phyloP scores from a whole-genome alignment of 2,113 vertebrate genomes.

The Ardeotis arabs region DNA sequence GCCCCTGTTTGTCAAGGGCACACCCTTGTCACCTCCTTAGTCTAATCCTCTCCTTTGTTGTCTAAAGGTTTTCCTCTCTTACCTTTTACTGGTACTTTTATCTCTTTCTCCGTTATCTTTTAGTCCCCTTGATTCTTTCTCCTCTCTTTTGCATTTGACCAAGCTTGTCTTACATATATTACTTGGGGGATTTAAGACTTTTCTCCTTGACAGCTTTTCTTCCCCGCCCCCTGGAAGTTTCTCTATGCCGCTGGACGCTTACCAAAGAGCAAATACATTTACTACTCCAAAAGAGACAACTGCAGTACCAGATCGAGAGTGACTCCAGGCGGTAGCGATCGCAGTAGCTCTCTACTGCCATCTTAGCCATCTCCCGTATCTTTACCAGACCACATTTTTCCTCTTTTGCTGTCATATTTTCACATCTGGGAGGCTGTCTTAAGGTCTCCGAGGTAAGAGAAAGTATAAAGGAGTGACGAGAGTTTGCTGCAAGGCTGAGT shows the following conservation, averaged over 20 bases:
- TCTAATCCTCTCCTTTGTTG: neutral
- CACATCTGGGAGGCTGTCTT: neutral
- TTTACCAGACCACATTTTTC: neutral
- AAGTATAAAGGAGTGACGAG: neutral
- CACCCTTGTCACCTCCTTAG: neutral
- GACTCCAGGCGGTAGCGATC: neutral
- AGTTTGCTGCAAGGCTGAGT: neutral
- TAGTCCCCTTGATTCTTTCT: neutral
- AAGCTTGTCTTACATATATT: neutral
- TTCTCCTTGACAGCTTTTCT: neutral
- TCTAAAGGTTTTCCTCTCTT: neutral
- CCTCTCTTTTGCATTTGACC: neutral
- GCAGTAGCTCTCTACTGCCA: neutral
- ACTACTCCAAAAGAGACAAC: neutral
- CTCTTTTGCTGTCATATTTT: neutral
- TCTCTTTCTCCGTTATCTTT: neutral
- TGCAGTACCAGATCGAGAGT: neutral
- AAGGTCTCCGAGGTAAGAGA: neutral
- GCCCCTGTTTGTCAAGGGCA: neutral
- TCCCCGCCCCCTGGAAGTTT: neutral
- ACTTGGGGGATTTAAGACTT: neutral
- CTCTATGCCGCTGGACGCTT: accelerated
- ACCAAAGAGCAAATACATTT: neutral
- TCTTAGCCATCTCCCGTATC: neutral
- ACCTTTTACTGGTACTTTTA: neutral